A percentile compares a stretch with the other conserved stretches of the same genome.
Evolutionary conservation across 1,140 invertebrate genomes (phyloP).

Genomic region (Chironomus striatipennis): DNA sequence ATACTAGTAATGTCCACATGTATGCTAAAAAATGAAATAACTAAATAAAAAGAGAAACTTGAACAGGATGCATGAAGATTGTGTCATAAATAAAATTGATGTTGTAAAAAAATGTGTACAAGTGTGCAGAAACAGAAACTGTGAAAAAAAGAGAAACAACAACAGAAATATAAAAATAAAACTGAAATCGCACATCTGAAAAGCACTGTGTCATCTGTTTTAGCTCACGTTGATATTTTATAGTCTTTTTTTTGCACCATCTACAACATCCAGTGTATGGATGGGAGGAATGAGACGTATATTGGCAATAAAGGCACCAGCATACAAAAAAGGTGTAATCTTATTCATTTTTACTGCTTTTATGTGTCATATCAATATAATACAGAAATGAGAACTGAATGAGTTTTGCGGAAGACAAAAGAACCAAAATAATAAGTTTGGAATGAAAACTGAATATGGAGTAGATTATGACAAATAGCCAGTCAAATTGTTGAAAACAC

Average conservation of each 20-base stretch:
- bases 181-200: neutral
- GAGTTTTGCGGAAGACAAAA: too few relatives aligned
- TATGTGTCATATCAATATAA: neutral
- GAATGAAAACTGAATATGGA: too few relatives aligned
- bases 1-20: too few relatives aligned
- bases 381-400: neutral
- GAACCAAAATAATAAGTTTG: too few relatives aligned
- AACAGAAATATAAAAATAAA: neutral
- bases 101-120: conserved; percentile 4
- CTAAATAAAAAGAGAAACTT: too few relatives aligned
- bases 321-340: neutral
- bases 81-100: conserved; percentile 10
- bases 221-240: conserved; percentile 2
- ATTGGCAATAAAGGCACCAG: neutral
- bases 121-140: neutral
- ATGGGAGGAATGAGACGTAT: neutral
- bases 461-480: too few relatives aligned
- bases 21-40: too few relatives aligned
- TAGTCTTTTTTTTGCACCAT: neutral
- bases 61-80: neutral
- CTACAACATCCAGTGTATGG: neutral
- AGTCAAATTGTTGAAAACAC: too few relatives aligned
- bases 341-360: neutral
- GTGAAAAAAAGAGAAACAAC: neutral
- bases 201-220: conserved; percentile 7